phyloP scores from a whole-genome alignment of 2,888 invertebrate species.

The Folsomia manolachei region DNA sequence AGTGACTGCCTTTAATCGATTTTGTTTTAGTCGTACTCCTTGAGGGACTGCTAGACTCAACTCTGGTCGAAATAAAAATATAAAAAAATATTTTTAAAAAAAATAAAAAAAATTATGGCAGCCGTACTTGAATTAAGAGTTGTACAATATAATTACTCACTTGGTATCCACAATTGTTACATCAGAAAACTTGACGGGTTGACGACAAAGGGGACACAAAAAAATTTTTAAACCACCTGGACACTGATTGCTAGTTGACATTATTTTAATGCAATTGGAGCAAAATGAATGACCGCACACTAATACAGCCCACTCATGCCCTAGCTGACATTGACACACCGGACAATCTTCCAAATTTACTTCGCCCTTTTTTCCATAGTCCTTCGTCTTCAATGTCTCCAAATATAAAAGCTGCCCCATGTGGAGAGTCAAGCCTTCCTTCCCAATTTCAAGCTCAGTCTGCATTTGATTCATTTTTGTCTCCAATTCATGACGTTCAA shows the following conservation, averaged over 20 bases:
- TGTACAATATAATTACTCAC: not conserved
- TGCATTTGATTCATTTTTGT: constrained; percentile 36
- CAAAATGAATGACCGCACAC: constrained; percentile 60
- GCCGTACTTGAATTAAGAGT: not conserved
- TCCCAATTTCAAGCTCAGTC: constrained; percentile 51
- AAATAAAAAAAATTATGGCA: not conserved
- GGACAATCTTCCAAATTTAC: constrained; percentile 66
- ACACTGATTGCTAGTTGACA: too few relatives aligned
- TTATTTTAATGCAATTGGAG: constrained; percentile 51
- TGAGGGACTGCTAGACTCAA: not conserved
- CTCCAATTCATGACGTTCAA: constrained; percentile 48
- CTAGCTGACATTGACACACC: constrained; percentile 64
- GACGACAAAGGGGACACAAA: constrained; percentile 63
- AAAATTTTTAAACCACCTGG: constrained; percentile 33
- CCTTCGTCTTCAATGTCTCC: constrained; percentile 61
- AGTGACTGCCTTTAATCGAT: constrained; percentile 63
- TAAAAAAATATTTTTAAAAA: too few relatives aligned
- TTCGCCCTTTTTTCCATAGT: constrained; percentile 56
- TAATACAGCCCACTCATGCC: constrained; percentile 67
- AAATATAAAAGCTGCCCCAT: constrained; percentile 67
- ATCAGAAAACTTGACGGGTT: constrained; percentile 57
- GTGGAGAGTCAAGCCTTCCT: constrained; percentile 37
- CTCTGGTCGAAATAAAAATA: not conserved
- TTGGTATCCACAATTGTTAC: constrained; percentile 55
- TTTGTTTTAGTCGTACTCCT: not conserved